Base-by-base conservation (phyloP, 2,113 vertebrate genomes). In the Pedionomus torquatus region DNA sequence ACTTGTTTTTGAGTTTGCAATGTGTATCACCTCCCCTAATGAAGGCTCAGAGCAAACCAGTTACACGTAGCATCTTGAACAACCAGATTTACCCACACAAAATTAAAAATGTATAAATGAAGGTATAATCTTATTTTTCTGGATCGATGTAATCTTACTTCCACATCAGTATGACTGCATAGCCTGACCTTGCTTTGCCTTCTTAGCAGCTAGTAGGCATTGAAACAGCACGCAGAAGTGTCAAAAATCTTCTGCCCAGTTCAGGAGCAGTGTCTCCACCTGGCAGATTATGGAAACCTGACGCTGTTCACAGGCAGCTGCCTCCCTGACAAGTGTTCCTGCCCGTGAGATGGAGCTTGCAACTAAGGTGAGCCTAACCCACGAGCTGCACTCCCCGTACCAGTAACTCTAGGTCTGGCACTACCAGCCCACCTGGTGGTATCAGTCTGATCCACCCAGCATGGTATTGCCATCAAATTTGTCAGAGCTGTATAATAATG, bases 241-340 rank as follows among this genome's bases (percentile, higher is more conserved):
- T 64, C 33, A 61, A 17, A 78, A 71, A 37, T 39, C 26, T 15
- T 57, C 26, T 72, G 43, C 60, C 33, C 16, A 14, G 33, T 44
- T 78, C 37, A 30, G 60, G 58, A 37, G 49, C 28, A 18, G 13
- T 51, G 85, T 58, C 18, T 68, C 18, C 33, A 24, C 0, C 0
- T 51, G 17, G 26, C 60, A 81, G 44, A 7, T 7, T 2, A 8
- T 5, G 17, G 68, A 82, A 65, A 51, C 37, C 26, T 0, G 3
- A 58, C 25, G 44, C 51, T 60, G 26, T 46, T 68, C 17, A 2
- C 51, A 58, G 17, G 52, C 66, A 44, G 44, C 37, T 49, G 35
- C 43, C 16, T 57, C 41, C 2, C 0, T 23, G 44, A 5, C 1
- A 31, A 51, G 7, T 13, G 1, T 74, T 43, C 51, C 23, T 31